These are phyloP conservation scores for Halyomorpha halys DNA, from an alignment of 1,140 invertebrate genomes.

Conservation along the genomic window DNA sequence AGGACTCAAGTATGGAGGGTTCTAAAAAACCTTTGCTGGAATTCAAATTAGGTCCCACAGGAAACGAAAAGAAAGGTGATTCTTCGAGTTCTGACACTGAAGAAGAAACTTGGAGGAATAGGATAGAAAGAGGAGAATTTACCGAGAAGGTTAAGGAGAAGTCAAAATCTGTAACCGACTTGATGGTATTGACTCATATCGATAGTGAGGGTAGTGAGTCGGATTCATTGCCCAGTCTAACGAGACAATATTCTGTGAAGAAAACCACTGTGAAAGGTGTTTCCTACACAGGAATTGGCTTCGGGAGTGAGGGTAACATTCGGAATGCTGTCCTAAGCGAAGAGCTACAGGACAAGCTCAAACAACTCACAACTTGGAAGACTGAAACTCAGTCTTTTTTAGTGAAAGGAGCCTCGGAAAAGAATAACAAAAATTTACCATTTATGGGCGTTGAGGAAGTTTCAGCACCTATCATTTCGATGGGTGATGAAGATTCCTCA, in stretches of 20 bases:
- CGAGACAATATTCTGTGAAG: slow-evolving; percentile 27
- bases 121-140: slow-evolving; percentile 52
- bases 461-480: neutral
- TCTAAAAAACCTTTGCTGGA: slow-evolving; percentile 35
- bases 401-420: slow-evolving; percentile 36
- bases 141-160: slow-evolving; percentile 58
- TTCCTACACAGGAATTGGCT: slow-evolving; percentile 32
- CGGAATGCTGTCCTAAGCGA: slow-evolving; percentile 40
- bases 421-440: slow-evolving; percentile 20
- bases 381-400: slow-evolving; percentile 33
- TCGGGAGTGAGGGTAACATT: slow-evolving; percentile 48
- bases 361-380: slow-evolving; percentile 38
- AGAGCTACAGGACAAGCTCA: slow-evolving; percentile 45
- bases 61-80: slow-evolving; percentile 23
- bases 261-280: slow-evolving; percentile 22
- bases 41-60: slow-evolving; percentile 34
- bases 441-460: neutral
- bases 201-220: slow-evolving; percentile 50
- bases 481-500: neutral
- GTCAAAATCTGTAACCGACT: slow-evolving; percentile 58
- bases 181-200: slow-evolving; percentile 63
- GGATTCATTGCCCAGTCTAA: slow-evolving; percentile 33
- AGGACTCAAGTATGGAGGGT: slow-evolving; percentile 42
- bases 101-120: slow-evolving; percentile 52
- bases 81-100: slow-evolving; percentile 50